Base-by-base conservation (phyloP, 2,888 invertebrate genomes). In the Plebejus argus region DNA sequence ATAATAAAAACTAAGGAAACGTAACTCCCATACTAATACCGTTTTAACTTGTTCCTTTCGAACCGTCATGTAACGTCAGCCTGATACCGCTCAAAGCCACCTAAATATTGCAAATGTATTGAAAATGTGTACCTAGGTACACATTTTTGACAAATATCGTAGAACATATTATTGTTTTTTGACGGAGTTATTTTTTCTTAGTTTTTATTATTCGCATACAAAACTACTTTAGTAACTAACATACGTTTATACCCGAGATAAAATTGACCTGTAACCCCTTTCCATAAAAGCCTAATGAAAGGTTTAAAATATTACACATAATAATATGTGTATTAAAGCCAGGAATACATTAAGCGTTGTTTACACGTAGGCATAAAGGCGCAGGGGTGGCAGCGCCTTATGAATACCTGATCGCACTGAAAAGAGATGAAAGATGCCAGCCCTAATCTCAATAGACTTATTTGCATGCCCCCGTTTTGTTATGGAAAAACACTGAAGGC, bases 341-440 rank as follows among this genome's bases (percentile, higher is more conserved):
- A 53, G 18, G 74, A 74, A 74, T 74, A 74, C 49, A 74, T 74
- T 74, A 74, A 53, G 28, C 15, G 28, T 89, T 88, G 88, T 90
- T 90, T 90, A 88, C 88, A 85, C 82, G 83, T 83, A 84, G 85
- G 88, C 85, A 70, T 70, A 56, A 71, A 77, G 77, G 72, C 70
- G 83, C 81, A 83, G 81, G 82, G 84, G 83, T 81, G 82, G 83
- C 84, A 84, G 84, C 85, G 86, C 84, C 88, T 90, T 88, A 91
- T 90, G 91, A 91, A 91, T 91, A 91, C 86, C 89, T 90, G 90
- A 91, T 91, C 88, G 86, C 81, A 85, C 83, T 83, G 88, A 89
- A 89, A 84, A 85, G 84, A 88, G 87, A 89, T 90, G 89, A 91
- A 89, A 90, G 89, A 91, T 90, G 87, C 84, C 85, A 87, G 85